Conservation (phyloP, 2,888 invertebrate species). For the Mactromeris polynyma region DNA sequence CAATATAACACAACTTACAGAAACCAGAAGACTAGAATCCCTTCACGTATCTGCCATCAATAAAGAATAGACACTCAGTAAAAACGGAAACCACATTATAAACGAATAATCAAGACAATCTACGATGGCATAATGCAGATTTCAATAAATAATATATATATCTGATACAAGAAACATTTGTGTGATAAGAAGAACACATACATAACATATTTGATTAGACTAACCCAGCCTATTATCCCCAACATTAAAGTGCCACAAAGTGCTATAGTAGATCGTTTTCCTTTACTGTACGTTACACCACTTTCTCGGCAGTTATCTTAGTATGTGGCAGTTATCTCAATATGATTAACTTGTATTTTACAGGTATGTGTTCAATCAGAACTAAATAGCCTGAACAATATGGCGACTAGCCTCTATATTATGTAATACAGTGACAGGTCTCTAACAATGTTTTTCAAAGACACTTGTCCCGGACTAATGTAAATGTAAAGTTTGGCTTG, state of each 20-base stretch:
- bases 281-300: too few species aligned
- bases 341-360: too few species aligned
- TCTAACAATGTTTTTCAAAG: too few species aligned
- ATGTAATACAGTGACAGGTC: too few species aligned
- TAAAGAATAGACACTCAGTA: neutral
- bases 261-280: too few species aligned
- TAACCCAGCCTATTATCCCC: neutral
- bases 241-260: neutral
- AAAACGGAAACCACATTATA: neutral
- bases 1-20: neutral
- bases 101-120: neutral
- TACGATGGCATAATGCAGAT: neutral
- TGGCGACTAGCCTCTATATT: too few species aligned
- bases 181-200: slow-evolving; percentile 6
- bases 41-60: neutral
- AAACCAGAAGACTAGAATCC: neutral
- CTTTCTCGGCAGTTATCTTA: too few species aligned
- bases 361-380: too few species aligned
- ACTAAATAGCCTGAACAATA: too few species aligned
- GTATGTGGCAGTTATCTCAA: too few species aligned
- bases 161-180: neutral
- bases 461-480: too few species aligned
- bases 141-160: slow-evolving; percentile 6
- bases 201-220: neutral
- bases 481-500: too few species aligned